Evolutionary conservation across 2,113 vertebrate genomes (phyloP).

Genomic region (Gymnocephalus cernua): DNA sequence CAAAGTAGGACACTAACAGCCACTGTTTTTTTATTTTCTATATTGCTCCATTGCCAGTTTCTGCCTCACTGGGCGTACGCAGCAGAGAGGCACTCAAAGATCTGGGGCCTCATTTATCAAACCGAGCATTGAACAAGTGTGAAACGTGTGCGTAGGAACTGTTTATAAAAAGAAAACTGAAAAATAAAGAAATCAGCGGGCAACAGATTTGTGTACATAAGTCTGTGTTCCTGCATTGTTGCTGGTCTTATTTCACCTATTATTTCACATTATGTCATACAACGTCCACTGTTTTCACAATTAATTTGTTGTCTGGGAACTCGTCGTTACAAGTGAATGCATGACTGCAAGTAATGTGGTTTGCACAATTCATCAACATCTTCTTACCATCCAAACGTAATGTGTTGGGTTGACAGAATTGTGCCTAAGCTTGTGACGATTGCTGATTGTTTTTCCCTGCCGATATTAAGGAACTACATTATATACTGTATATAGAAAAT

Average conservation of each 20-base stretch:
- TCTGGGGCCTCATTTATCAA: slow-evolving; percentile 64
- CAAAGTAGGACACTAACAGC: slow-evolving; percentile 41
- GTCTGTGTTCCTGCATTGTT: neutral
- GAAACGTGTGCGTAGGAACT: neutral
- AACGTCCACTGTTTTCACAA: too few species aligned
- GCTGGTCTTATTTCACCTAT: neutral
- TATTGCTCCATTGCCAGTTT: slow-evolving; percentile 44
- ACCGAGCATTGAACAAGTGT: neutral
- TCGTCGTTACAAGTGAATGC: too few species aligned
- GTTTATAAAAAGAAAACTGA: neutral
- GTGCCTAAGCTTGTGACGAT: neutral
- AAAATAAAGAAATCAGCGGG: too few species aligned
- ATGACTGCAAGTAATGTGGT: too few species aligned
- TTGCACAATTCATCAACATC: neutral
- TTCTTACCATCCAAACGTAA: too few species aligned
- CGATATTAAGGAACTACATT: neutral
- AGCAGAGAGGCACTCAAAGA: slow-evolving; percentile 71
- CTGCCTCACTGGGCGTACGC: slow-evolving; percentile 35
- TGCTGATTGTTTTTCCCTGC: neutral
- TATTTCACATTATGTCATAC: neutral
- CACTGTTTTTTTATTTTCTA: neutral
- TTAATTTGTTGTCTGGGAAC: too few species aligned
- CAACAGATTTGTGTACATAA: too few species aligned
- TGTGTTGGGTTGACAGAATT: neutral
- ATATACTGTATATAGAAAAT: neutral